Conservation (phyloP, 1,140 invertebrate genomes). For the Drosophila sucinea region DNA sequence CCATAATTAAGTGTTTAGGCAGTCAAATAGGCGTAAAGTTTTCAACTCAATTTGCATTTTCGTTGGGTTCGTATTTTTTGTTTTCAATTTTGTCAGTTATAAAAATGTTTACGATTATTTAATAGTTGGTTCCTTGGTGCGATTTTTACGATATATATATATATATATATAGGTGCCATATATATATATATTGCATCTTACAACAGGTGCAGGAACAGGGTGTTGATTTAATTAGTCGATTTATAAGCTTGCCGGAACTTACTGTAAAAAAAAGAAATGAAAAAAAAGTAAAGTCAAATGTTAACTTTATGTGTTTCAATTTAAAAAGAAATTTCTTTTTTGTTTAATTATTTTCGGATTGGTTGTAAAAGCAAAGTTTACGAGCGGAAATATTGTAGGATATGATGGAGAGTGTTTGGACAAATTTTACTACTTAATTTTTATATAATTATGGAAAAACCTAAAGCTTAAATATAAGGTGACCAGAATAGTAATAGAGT, state of each 20-base stretch:
- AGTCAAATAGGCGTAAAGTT: constrained; percentile 70
- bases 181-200: constrained; percentile 10
- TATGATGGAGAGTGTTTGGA: not conserved
- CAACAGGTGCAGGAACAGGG: constrained; percentile 19
- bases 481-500: not conserved
- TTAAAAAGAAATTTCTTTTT: constrained; percentile 38
- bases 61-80: constrained; percentile 3
- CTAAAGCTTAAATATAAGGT: not conserved
- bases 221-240: constrained; percentile 68
- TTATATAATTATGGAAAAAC: no score
- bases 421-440: constrained; percentile 1
- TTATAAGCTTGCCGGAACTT: constrained; percentile 47
- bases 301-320: constrained; percentile 51
- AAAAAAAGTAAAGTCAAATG: not conserved
- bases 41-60: constrained; percentile 76
- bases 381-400: constrained; percentile 42
- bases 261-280: constrained; percentile 28
- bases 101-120: constrained; percentile 62
- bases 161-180: no score
- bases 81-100: constrained; percentile 38
- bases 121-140: constrained; percentile 62
- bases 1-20: constrained; percentile 76
- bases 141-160: constrained; percentile 53
- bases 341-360: constrained; percentile 50
- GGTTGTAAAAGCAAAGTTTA: constrained; percentile 56